Evolutionary conservation across 2,113 vertebrate genomes (phyloP).

Genomic region (Brachypodius melanocephalos): DNA sequence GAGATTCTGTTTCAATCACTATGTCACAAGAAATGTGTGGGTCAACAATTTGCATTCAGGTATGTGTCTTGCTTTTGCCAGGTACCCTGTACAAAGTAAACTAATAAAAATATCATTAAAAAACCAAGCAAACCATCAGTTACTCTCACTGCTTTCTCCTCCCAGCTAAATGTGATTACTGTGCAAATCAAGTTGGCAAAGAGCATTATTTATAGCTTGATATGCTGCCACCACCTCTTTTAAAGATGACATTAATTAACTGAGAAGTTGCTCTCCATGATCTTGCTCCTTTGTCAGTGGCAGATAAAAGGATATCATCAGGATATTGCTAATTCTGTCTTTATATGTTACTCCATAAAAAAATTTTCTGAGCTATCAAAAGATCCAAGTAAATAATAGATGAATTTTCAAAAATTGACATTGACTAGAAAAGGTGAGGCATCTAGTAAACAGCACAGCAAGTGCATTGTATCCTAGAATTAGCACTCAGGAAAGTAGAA

Average conservation of each 20-base stretch:
- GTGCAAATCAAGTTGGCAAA: background rate
- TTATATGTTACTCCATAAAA: background rate
- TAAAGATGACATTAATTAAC: slow-evolving; percentile 29
- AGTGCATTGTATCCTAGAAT: background rate
- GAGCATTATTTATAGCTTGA: slow-evolving; percentile 20
- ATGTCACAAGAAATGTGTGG: slow-evolving; percentile 49
- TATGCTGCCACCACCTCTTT: background rate
- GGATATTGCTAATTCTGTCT: background rate
- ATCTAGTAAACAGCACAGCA: background rate
- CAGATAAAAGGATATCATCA: background rate
- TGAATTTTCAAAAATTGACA: background rate
- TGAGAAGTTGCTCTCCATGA: background rate
- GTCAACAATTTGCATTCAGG: slow-evolving; percentile 67
- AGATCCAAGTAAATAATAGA: background rate
- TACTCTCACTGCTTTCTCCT: background rate
- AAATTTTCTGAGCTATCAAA: background rate
- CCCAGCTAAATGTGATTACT: background rate
- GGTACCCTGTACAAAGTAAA: background rate
- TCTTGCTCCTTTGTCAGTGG: background rate
- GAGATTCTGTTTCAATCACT: slow-evolving; percentile 20
- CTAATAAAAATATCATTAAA: background rate
- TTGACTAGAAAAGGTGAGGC: background rate
- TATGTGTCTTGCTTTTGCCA: slow-evolving; percentile 14
- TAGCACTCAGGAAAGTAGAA: background rate
- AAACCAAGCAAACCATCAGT: background rate